Base-by-base conservation (phyloP, 2,888 invertebrate genomes). In the Stenchaetothrips biformis region DNA sequence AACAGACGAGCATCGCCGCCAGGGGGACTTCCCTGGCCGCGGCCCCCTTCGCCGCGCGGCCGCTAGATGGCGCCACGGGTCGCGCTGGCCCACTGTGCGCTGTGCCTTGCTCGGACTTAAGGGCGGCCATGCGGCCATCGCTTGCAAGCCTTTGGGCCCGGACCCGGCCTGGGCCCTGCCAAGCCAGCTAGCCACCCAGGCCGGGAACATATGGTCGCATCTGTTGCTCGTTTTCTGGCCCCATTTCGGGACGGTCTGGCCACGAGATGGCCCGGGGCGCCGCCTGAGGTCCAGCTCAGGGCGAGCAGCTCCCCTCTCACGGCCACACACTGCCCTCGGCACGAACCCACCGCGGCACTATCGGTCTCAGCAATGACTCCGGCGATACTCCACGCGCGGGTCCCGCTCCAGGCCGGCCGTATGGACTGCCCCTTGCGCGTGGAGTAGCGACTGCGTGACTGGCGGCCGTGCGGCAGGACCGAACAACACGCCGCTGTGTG, bases 141-240 rank as follows among this genome's bases (percentile, higher is more conserved):
- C 67, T 67, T 0, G 21, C 67, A 21, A 8, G 11, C 67, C 67
- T 11, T 7, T 25, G 21, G 67, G 25, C 67, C 25, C 21, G 21
- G 18, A 7, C 18, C 59, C 13, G 59, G 13, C 18, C 13, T 59
- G 59, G 0, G 59, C 13, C 16, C 59, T 16, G 59, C 18, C 13
- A 59, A 59, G 37, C 37, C 59, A 18, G n/a, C n/a, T n/a, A 18
- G 59, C 59, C 21, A 7, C 67, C 25, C 25, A 8, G 21, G 21
- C 67, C 67, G 11, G 67, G 67, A 74, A 21, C 67, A 74, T 74
- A 74, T 74, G 67, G 67, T 8, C 25, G 67, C 67, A 74, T 74
- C 67, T 74, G 67, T 74, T 74, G 67, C 67, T 74, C 25, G 67
- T 74, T 74, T 74, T 74, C 67, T 21, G 67, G 21, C 67, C 67